Evolutionary conservation across 2,113 vertebrate species (phyloP).

Genomic region (Chionomys nivalis): DNA sequence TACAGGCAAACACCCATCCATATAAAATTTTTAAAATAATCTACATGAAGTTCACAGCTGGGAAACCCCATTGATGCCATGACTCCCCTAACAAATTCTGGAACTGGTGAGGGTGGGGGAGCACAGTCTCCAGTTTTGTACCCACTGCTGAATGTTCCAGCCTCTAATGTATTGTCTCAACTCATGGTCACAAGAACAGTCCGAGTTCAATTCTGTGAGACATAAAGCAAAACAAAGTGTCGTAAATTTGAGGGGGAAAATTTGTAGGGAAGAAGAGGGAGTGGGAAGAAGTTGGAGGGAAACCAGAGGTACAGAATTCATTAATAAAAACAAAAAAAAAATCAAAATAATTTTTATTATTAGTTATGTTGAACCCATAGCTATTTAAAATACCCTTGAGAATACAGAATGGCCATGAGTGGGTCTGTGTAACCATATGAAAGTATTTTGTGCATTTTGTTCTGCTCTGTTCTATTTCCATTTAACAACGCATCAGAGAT

Average conservation of each 20-base stretch:
- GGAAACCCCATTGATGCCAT: neutral
- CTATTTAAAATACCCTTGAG: neutral
- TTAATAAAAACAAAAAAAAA: neutral
- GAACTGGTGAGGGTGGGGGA: neutral
- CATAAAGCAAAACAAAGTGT: neutral
- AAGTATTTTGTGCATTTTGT: neutral
- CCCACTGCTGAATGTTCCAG: too few relatives aligned
- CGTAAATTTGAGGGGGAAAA: neutral
- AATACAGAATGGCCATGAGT: too few relatives aligned
- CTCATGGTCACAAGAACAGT: neutral
- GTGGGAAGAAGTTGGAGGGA: neutral
- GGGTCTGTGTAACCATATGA: neutral
- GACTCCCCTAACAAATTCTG: neutral
- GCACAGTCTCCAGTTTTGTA: neutral
- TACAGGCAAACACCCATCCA: neutral
- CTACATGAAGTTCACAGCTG: neutral
- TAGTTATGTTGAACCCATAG: neutral
- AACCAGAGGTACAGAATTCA: neutral
- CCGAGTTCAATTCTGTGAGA: neutral
- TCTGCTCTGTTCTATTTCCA: neutral
- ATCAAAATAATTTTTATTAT: neutral
- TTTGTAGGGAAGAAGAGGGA: neutral
- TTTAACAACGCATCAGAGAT: neutral
- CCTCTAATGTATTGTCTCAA: neutral
- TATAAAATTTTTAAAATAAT: neutral